Conservation (phyloP, 2,888 invertebrate genomes). For the Oxystoma pomonae region DNA sequence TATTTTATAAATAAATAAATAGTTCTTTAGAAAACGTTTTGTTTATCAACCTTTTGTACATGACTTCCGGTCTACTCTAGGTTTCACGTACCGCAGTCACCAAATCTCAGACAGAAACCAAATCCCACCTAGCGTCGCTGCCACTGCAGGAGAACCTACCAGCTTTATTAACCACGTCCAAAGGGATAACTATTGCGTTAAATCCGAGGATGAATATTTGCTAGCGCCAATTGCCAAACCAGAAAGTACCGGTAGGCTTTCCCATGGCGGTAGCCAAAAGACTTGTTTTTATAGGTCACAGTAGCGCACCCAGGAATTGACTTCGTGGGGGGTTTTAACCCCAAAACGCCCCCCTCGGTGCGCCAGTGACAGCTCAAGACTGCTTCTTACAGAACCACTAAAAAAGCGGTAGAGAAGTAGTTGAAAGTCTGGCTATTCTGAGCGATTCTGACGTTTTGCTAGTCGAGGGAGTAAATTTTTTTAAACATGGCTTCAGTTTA, state of each 20-base stretch:
- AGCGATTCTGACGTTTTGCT: slow-evolving; percentile 42
- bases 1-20: too few relatives aligned
- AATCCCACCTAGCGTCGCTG: slow-evolving; percentile 43
- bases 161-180: slow-evolving; percentile 45
- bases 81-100: slow-evolving; percentile 44
- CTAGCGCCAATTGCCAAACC: slow-evolving; percentile 44
- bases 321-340: too few relatives aligned
- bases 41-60: too few relatives aligned
- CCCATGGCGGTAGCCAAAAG: slow-evolving; percentile 26
- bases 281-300: slow-evolving; percentile 34
- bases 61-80: slow-evolving; percentile 49
- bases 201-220: slow-evolving; percentile 40
- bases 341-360: too few relatives aligned
- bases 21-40: too few relatives aligned
- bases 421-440: slow-evolving; percentile 42
- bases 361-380: slow-evolving; percentile 26
- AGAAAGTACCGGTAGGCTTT: slow-evolving; percentile 42
- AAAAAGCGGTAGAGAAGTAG: slow-evolving; percentile 41
- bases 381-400: slow-evolving; percentile 32
- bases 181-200: slow-evolving; percentile 33
- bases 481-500: slow-evolving; percentile 42
- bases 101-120: slow-evolving; percentile 36
- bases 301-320: too few relatives aligned
- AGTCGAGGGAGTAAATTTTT: slow-evolving; percentile 36
- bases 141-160: slow-evolving; percentile 44